phyloP scores from a whole-genome alignment of 2,888 invertebrate species.

The Drepana falcataria region DNA sequence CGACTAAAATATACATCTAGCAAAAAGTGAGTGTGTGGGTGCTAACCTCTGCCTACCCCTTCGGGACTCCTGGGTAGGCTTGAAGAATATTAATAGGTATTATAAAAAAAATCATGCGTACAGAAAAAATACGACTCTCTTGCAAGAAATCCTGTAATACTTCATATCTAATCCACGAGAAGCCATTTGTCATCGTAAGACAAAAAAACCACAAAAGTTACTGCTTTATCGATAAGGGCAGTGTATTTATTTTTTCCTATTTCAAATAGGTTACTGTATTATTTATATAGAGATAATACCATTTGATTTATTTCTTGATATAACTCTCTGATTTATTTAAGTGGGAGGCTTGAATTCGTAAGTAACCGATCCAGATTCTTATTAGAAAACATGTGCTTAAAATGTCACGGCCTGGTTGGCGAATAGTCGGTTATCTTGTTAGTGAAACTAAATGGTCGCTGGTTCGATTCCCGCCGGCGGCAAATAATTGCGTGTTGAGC shows the following conservation, averaged over 20 bases:
- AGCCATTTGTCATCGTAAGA: conserved; percentile 10
- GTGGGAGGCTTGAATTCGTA: conserved; percentile 36
- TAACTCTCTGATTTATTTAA: conserved; percentile 48
- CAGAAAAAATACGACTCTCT: background rate
- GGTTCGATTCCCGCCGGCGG: too few species aligned
- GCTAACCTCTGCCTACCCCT: too few species aligned
- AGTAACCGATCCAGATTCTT: conserved; percentile 1
- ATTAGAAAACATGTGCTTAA: too few species aligned
- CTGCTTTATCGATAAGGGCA: conserved; percentile 33
- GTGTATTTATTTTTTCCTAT: conserved; percentile 36
- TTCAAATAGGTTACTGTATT: conserved; percentile 35
- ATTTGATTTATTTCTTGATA: conserved; percentile 43
- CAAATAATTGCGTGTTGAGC: too few species aligned
- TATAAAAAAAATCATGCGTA: background rate
- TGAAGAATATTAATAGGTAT: too few species aligned
- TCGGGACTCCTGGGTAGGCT: too few species aligned
- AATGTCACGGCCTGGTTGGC: too few species aligned
- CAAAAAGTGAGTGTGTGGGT: too few species aligned
- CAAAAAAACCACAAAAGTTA: conserved; percentile 21
- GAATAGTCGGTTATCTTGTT: too few species aligned
- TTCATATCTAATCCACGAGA: background rate
- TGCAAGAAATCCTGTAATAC: conserved; percentile 1
- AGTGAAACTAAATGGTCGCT: too few species aligned
- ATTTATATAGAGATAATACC: conserved; percentile 58
- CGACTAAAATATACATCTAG: too few species aligned